Conservation (phyloP, 2,888 invertebrate species). For the Campopleginae sp. region DNA sequence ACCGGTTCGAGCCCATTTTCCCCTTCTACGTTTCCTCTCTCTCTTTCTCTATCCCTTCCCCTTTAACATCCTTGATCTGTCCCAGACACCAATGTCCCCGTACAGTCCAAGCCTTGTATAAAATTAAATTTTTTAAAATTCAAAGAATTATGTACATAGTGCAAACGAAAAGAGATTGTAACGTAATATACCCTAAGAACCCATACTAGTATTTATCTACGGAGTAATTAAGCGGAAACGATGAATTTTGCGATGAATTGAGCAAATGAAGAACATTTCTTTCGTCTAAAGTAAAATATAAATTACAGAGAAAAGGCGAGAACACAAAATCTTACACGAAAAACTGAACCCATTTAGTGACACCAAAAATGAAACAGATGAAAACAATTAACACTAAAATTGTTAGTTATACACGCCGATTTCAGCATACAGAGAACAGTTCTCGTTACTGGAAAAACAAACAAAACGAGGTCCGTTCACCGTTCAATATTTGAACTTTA, state of each 20-base stretch:
- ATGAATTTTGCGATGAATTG: conserved; percentile 58
- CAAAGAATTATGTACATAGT: conserved; percentile 74
- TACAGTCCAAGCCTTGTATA: conserved; percentile 61
- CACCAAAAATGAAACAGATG: conserved; percentile 22
- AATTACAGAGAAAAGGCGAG: conserved; percentile 28
- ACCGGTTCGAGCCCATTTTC: conserved; percentile 65
- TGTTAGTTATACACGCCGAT: conserved; percentile 43
- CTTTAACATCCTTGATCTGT: conserved; percentile 20
- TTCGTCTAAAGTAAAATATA: conserved; percentile 22
- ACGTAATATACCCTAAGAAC: conserved; percentile 71
- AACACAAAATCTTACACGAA: conserved; percentile 22
- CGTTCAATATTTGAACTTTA: conserved; percentile 79
- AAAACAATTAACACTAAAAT: conserved; percentile 33
- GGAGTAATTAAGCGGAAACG: conserved; percentile 71
- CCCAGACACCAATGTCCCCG: conserved; percentile 35
- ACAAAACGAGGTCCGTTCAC: conserved; percentile 68
- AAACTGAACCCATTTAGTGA: conserved; percentile 49
- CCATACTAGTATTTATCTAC: conserved; percentile 77
- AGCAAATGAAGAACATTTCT: conserved; percentile 51
- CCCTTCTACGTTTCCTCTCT: conserved; percentile 16
- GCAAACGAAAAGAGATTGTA: conserved; percentile 66
- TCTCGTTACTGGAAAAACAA: conserved; percentile 46
- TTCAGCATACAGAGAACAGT: conserved; percentile 52
- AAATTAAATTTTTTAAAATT: conserved; percentile 57
- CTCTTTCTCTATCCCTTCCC: conserved; percentile 45